Conservation (phyloP, 2,888 invertebrate species). For the Hedychridium roseum region DNA sequence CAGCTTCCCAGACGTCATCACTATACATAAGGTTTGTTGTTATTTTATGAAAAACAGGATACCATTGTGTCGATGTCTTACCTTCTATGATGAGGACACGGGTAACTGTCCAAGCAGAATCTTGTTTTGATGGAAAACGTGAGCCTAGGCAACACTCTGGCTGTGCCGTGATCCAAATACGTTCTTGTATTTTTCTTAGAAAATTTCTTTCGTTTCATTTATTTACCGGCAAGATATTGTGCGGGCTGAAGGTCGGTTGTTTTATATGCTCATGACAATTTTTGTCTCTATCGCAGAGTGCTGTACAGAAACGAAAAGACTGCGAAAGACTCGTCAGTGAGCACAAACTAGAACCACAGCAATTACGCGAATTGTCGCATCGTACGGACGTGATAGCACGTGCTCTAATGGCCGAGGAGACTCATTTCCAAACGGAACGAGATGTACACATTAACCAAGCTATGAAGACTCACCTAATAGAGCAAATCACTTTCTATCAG, state of each 20-base stretch:
- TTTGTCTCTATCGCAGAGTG: constrained; percentile 69
- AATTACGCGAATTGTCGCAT: constrained; percentile 81
- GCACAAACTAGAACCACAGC: constrained; percentile 83
- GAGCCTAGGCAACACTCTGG: no score
- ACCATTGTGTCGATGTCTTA: no score
- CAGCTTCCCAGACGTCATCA: constrained; percentile 89
- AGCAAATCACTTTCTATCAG: constrained; percentile 93
- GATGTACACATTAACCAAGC: constrained; percentile 85
- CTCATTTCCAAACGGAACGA: constrained; percentile 89
- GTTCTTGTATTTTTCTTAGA: no score
- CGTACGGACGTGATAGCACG: constrained; percentile 93
- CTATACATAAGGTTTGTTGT: constrained; percentile 90
- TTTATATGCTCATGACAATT: no score
- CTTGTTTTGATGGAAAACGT: no score
- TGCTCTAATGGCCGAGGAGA: constrained; percentile 91
- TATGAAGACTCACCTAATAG: constrained; percentile 84
- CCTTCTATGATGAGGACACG: no score
- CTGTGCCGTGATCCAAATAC: no score
- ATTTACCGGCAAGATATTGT: no score
- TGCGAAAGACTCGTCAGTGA: constrained; percentile 83
- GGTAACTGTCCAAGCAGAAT: no score
- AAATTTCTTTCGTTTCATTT: constrained; percentile 9
- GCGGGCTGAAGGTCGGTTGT: no score
- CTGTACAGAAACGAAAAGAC: constrained; percentile 88
- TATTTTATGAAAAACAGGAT: no score